Evolutionary conservation across 2,797 vertebrate species (phyloP).

Genomic region (Pristis pectinata): DNA sequence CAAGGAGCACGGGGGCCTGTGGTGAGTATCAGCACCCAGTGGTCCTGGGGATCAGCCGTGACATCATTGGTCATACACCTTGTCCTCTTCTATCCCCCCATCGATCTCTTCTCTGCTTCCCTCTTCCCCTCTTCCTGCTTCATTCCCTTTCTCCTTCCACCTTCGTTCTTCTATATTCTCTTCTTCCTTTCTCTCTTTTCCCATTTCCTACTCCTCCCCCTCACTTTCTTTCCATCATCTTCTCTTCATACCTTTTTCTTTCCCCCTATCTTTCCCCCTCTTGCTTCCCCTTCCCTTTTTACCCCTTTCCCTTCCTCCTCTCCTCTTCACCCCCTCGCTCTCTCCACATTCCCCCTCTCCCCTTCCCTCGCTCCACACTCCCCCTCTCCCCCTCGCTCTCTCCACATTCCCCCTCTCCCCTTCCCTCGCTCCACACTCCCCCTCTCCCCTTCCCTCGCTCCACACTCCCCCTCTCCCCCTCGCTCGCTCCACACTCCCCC

Average conservation of each 20-base stretch:
- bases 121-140: no score
- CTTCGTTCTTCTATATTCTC: not conserved
- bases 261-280: no score
- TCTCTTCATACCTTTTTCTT: no score
- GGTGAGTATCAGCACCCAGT: slow-evolving; percentile 57
- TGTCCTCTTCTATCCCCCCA: no score
- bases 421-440: not conserved
- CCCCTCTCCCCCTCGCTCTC: not conserved
- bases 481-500: not conserved
- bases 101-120: no score
- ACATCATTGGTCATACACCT: no score
- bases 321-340: not conserved
- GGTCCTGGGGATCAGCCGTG: no score
- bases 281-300: no score
- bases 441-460: not conserved
- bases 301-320: no score
- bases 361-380: not conserved
- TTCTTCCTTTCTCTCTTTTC: not conserved
- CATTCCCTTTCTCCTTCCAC: no score
- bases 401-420: not conserved
- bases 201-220: no score
- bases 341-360: not conserved
- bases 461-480: no score
- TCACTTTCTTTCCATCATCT: not conserved
- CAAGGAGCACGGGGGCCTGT: slow-evolving; percentile 75